These are phyloP conservation scores for Odocoileus virginianus DNA, from an alignment of 2,113 vertebrate species.

Conservation along the genomic window DNA sequence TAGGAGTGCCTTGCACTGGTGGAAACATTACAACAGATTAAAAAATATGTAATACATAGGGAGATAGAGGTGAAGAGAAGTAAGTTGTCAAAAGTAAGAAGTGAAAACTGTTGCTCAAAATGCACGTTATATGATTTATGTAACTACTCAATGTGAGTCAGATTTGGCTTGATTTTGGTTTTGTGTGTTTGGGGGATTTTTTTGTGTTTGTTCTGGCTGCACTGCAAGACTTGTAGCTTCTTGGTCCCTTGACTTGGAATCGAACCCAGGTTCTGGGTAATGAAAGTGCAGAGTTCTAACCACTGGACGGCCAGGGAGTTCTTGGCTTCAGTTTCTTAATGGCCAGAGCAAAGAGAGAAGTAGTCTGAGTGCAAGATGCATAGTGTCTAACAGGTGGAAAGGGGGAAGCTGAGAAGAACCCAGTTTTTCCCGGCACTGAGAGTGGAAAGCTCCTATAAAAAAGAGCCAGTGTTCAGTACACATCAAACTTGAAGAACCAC, in stretches of 20 bases:
- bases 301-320: background rate
- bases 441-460: background rate
- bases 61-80: background rate
- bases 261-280: background rate
- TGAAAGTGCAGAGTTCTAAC: background rate
- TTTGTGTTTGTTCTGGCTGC: background rate
- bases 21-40: background rate
- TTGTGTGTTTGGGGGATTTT: background rate
- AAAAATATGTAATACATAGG: background rate
- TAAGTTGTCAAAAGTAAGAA: background rate
- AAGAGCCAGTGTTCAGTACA: background rate
- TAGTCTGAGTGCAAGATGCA: background rate
- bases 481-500: background rate
- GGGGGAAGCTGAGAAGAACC: background rate
- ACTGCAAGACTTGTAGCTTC: background rate
- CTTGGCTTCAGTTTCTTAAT: background rate
- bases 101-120: background rate
- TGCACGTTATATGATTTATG: background rate
- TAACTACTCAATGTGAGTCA: background rate
- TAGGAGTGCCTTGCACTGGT: background rate
- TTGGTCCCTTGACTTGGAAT: background rate
- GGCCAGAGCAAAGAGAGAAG: background rate
- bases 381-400: background rate
- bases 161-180: background rate
- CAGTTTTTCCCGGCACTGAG: background rate